phyloP scores from a whole-genome alignment of 1,140 invertebrate species.

The Pantala flavescens region DNA sequence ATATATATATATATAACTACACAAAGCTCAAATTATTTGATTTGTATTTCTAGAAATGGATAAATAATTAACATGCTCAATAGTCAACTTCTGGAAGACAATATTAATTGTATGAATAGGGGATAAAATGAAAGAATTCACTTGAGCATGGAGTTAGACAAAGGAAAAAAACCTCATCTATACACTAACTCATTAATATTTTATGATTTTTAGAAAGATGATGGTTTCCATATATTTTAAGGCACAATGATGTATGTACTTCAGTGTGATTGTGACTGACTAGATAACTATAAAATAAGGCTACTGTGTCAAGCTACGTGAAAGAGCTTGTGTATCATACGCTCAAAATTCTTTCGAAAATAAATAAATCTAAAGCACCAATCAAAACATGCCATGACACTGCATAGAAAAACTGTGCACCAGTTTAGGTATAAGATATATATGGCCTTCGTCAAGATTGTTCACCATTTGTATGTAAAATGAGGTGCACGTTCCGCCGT shows the following conservation, averaged over 20 bases:
- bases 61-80: not conserved
- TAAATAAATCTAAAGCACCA: conserved; percentile 8
- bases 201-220: not conserved
- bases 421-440: not conserved
- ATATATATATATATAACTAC: too few relatives aligned
- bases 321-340: not conserved
- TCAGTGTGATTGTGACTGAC: not conserved
- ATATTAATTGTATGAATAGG: not conserved
- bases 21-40: not conserved
- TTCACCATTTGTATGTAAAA: not conserved
- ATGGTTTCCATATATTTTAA: conserved; percentile 1
- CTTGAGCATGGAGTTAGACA: not conserved
- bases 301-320: conserved; percentile 7
- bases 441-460: not conserved
- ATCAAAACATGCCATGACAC: conserved; percentile 9
- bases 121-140: not conserved
- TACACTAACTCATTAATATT: not conserved
- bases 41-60: not conserved
- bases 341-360: conserved; percentile 10
- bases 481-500: not conserved
- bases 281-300: not conserved
- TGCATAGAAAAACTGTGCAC: conserved; percentile 9
- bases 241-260: conserved; percentile 9
- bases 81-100: conserved; percentile 5
- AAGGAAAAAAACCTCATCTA: not conserved